A percentile compares a stretch with the other conserved stretches of the same genome.
These are phyloP conservation scores for Bombus vancouverensis DNA, from an alignment of 1,140 invertebrate species.

Conservation along the genomic window DNA sequence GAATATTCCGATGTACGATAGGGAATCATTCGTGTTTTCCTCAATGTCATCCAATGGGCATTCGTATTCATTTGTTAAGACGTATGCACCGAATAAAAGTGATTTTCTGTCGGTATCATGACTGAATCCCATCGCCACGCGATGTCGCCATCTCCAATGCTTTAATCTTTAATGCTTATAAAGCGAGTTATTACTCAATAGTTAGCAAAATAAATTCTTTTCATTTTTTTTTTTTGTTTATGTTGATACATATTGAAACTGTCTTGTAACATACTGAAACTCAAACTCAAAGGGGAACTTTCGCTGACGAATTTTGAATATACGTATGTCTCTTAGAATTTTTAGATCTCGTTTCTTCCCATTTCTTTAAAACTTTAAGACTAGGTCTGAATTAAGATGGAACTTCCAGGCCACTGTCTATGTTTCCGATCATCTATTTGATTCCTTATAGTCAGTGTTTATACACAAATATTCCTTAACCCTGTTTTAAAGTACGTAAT, in stretches of 20 bases:
- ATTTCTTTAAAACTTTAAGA: too few species aligned
- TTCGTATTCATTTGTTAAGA: conserved; percentile 57
- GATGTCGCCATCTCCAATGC: background rate
- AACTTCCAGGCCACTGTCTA: too few species aligned
- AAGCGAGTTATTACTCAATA: background rate
- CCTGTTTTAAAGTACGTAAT: too few species aligned
- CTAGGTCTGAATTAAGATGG: too few species aligned
- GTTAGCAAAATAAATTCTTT: background rate
- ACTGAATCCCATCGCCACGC: background rate
- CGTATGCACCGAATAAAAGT: conserved; percentile 30
- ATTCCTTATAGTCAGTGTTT: too few species aligned
- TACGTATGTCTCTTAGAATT: too few species aligned
- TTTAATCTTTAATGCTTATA: background rate
- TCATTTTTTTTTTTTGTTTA: background rate
- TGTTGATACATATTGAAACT: background rate
- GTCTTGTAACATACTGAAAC: too few species aligned
- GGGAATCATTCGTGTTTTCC: conserved; percentile 40
- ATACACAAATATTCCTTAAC: too few species aligned
- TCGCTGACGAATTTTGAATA: too few species aligned
- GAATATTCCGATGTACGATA: conserved; percentile 35
- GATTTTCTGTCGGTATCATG: conserved; percentile 31
- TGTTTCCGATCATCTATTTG: too few species aligned
- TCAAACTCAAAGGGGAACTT: too few species aligned
- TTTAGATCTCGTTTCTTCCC: too few species aligned
- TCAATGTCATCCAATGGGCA: conserved; percentile 14